These are phyloP conservation scores for Balanococcus diminutus DNA, from an alignment of 2,888 invertebrate species.

Conservation along the genomic window DNA sequence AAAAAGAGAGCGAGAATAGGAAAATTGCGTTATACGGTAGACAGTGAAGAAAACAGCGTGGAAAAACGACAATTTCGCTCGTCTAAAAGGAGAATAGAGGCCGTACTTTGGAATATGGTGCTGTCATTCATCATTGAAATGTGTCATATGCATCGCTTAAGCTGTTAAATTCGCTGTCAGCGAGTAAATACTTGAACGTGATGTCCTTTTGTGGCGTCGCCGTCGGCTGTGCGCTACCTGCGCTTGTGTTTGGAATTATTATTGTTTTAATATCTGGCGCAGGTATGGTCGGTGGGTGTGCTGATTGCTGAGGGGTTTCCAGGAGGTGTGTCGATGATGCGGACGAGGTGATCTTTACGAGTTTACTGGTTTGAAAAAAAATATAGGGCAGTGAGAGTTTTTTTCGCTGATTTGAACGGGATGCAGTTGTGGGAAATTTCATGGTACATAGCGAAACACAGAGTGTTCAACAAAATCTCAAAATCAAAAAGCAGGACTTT, in stretches of 20 bases:
- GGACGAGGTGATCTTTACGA: too few species aligned
- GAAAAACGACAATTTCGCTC: conserved; percentile 6
- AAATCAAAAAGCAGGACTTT: too few species aligned
- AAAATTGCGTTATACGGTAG: conserved; percentile 21
- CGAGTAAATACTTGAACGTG: conserved; percentile 32
- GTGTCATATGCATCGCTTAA: conserved; percentile 47
- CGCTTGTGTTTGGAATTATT: not conserved
- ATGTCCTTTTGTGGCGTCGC: not conserved
- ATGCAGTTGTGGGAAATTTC: too few species aligned
- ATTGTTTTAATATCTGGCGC: not conserved
- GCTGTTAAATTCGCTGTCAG: conserved; percentile 43
- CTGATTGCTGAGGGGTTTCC: too few species aligned
- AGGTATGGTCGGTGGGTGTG: too few species aligned
- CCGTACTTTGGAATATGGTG: conserved; percentile 6
- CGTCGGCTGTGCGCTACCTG: conserved; percentile 21
- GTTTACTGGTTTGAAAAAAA: too few species aligned
- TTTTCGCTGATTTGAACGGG: too few species aligned
- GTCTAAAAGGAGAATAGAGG: conserved; percentile 22
- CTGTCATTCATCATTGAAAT: conserved; percentile 49
- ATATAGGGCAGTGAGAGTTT: too few species aligned
- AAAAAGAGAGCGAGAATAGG: not conserved
- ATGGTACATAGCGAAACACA: too few species aligned
- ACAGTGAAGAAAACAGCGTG: not conserved
- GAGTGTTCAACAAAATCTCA: too few species aligned
- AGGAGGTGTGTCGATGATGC: too few species aligned